A percentile compares a stretch with the other conserved stretches of the same genome.
phyloP scores from a whole-genome alignment of 2,888 invertebrate genomes.

The Leptarthrus brevirostris region DNA sequence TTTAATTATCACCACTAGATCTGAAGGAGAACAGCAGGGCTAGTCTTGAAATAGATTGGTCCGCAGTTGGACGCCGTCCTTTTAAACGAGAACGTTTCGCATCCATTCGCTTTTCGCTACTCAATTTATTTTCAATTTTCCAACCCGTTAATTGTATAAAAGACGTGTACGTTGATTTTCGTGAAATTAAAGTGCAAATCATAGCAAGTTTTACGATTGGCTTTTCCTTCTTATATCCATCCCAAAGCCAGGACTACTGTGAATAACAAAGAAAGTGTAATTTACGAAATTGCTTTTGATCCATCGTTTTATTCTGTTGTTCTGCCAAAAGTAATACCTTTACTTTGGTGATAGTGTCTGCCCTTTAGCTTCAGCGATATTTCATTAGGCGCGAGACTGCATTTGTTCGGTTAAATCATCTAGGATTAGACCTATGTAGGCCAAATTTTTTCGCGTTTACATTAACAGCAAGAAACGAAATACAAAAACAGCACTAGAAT shows the following conservation, averaged over 20 bases:
- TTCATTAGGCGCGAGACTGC: slow-evolving; percentile 28
- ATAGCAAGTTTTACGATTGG: background rate
- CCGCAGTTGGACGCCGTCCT: too few species aligned
- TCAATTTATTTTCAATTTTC: slow-evolving; percentile 25
- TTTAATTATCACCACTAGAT: slow-evolving; percentile 4
- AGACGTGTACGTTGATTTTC: background rate
- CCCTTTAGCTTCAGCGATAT: slow-evolving; percentile 15
- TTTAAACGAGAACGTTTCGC: background rate
- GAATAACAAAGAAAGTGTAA: too few species aligned
- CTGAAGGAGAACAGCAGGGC: background rate
- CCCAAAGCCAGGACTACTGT: too few species aligned
- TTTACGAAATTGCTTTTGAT: too few species aligned
- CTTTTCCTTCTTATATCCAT: too few species aligned
- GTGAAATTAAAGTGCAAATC: slow-evolving; percentile 11
- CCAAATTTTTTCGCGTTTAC: too few species aligned
- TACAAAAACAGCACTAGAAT: too few species aligned
- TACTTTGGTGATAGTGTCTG: slow-evolving; percentile 6
- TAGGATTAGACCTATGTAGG: too few species aligned
- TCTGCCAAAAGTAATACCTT: too few species aligned
- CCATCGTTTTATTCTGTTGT: too few species aligned
- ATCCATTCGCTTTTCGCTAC: background rate
- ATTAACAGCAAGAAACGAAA: too few species aligned
- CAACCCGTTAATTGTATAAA: slow-evolving; percentile 1
- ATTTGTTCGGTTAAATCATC: background rate
- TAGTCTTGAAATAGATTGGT: too few species aligned